A percentile compares a stretch with the other conserved stretches of the same genome.
phyloP scores from a whole-genome alignment of 2,888 invertebrate species.

The Falcaria lacertinaria region DNA sequence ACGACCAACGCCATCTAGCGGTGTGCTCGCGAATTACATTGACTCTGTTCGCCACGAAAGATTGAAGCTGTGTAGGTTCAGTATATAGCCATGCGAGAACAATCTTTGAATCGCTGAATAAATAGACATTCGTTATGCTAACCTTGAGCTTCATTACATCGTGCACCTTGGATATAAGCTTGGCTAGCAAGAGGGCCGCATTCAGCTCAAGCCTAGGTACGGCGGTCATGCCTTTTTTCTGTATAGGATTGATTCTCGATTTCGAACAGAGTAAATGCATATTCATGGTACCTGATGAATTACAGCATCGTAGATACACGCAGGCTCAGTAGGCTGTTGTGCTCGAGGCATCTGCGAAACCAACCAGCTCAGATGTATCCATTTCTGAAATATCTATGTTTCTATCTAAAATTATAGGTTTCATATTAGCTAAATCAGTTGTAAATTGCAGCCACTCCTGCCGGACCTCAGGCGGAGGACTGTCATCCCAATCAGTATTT shows the following conservation, averaged over 20 bases:
- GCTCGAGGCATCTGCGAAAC: constrained; percentile 12
- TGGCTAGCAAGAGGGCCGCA: neutral
- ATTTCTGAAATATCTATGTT: neutral
- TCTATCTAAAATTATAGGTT: constrained; percentile 1
- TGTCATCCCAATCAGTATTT: constrained; percentile 7
- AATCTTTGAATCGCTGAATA: constrained; percentile 14
- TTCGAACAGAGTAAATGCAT: constrained; percentile 13
- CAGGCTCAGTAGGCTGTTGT: constrained; percentile 12
- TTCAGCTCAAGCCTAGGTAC: neutral
- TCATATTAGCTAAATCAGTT: constrained; percentile 5
- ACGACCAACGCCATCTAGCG: constrained; percentile 8
- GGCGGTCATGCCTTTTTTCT: constrained; percentile 1
- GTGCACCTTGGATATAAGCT: neutral
- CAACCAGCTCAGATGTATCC: constrained; percentile 8
- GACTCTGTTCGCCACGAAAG: constrained; percentile 15
- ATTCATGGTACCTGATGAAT: constrained; percentile 8
- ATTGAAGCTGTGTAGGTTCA: constrained; percentile 5
- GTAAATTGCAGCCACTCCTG: constrained; percentile 10
- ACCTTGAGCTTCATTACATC: neutral
- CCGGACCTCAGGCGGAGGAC: neutral
- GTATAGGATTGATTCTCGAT: constrained; percentile 12
- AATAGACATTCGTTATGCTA: constrained; percentile 1
- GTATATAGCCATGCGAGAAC: constrained; percentile 11
- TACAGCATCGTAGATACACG: constrained; percentile 10
- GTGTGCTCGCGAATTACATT: constrained; percentile 5